Conservation (phyloP, 2,113 vertebrate genomes). For the Aspiorhynchus laticeps region DNA sequence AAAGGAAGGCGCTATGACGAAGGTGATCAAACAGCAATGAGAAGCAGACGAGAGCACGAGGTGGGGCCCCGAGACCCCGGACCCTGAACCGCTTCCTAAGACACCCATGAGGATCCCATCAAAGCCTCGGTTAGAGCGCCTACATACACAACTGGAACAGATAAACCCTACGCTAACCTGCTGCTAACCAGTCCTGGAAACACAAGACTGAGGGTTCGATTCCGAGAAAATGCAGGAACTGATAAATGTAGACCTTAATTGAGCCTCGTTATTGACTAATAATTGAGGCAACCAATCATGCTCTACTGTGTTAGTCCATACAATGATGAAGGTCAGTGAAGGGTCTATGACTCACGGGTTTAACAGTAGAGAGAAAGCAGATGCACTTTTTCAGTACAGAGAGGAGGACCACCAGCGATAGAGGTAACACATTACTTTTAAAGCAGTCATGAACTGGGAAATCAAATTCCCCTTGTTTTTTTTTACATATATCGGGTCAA, state of each 20-base stretch:
- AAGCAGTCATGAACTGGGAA: too few species aligned
- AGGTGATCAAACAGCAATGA: constrained; percentile 51
- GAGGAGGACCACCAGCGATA: background rate
- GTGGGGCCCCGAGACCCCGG: background rate
- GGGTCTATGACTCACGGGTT: too few species aligned
- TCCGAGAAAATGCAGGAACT: background rate
- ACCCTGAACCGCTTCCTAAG: constrained; percentile 5
- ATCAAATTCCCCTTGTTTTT: too few species aligned
- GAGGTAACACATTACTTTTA: too few species aligned
- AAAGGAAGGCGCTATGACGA: constrained; percentile 52
- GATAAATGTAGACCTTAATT: background rate
- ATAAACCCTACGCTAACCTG: background rate
- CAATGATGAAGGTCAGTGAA: too few species aligned
- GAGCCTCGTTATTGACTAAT: background rate
- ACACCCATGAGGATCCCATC: constrained; percentile 50
- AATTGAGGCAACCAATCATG: background rate
- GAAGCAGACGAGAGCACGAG: constrained; percentile 50
- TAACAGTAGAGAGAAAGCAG: background rate
- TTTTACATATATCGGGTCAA: too few species aligned
- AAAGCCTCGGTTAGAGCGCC: constrained; percentile 7
- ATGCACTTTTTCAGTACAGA: background rate
- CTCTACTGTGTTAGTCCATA: too few species aligned
- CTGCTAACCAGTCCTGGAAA: background rate
- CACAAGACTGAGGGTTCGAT: background rate
- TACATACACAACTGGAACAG: background rate